Evolutionary conservation across 2,797 vertebrate genomes (phyloP), one percentile per base, ranked within the genome.

Genomic region (Centropyge bicolor): DNA sequence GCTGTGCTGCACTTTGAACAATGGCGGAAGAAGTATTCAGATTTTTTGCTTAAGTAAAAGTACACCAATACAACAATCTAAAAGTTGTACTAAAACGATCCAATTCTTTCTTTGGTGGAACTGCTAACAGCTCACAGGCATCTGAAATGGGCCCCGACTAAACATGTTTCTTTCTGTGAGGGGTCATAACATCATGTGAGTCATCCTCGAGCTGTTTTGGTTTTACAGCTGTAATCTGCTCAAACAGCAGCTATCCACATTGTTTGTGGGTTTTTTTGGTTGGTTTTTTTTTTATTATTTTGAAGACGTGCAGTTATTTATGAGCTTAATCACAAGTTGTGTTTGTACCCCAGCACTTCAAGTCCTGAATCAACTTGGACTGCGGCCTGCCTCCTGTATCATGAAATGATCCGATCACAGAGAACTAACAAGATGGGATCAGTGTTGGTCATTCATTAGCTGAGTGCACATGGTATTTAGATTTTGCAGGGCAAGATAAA

Each of bases 401-500:
- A 36, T 38, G 48, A 1, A 2, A 57, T 46, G 6, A 59, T 56
- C 27, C 31, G n/a, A 38, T 51, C 16, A 61, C 8, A n/a, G 1
- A 14, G 27, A 31, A 54, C 8, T 10, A 13, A 31, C 24, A 51
- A 24, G 20, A 46, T 73, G 35, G 45, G 19, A 54, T 35, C 48
- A 76, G 16, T 38, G 35, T 5, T 22, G n/a, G 22, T 36, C 59
- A 73, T 74, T 71, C 3, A 66, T 56, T 78, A 61, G 14, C 24
- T 61, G 55, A 63, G 43, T 48, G 24, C 73, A 48, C 54, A 73
- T 24, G 43, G 22, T 48, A 59, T 54, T 74, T 45, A 64, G 57
- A 81, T 55, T 54, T 61, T n/a, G 27, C 36, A 64, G 45, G 46
- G n/a, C 24, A 36, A 73, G 64, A 82, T 71, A 70, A 83, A 64